Evolutionary conservation across 1,140 invertebrate species (phyloP).

Genomic region (Asbolus verrucosus): DNA sequence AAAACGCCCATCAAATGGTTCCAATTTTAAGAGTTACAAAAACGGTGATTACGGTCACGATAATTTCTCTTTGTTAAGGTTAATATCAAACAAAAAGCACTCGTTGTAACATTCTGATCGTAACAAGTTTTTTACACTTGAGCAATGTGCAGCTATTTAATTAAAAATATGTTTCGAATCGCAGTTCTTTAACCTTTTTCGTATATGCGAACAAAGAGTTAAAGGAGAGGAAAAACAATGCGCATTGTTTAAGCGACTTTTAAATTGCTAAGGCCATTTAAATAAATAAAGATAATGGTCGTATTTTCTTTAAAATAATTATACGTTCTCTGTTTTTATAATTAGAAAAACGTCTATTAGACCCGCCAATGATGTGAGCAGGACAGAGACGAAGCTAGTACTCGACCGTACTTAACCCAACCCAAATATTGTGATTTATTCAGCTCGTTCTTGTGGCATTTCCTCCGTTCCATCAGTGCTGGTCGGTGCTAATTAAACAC

Average conservation of each 20-base stretch:
- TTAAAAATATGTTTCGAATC: constrained; percentile 19
- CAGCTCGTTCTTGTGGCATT: constrained; percentile 19
- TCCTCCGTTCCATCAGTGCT: constrained; percentile 4
- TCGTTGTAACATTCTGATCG: neutral
- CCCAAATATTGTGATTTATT: constrained; percentile 37
- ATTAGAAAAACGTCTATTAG: constrained; percentile 24
- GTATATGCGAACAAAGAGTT: constrained; percentile 32
- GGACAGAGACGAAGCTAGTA: neutral
- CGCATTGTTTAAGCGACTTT: constrained; percentile 29
- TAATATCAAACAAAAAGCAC: too few relatives aligned
- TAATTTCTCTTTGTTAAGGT: too few relatives aligned
- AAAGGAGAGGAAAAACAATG: constrained; percentile 33
- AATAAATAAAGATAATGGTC: constrained; percentile 36
- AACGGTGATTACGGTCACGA: too few relatives aligned
- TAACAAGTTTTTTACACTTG: too few relatives aligned
- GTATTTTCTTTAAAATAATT: constrained; percentile 36
- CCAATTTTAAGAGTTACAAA: too few relatives aligned
- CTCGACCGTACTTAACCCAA: constrained; percentile 4
- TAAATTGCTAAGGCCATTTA: constrained; percentile 26
- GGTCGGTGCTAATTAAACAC: constrained; percentile 13
- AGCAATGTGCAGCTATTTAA: neutral
- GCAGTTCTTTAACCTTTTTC: constrained; percentile 31
- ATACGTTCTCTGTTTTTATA: constrained; percentile 34
- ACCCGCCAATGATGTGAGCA: constrained; percentile 16
- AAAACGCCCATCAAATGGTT: too few relatives aligned